Conservation (phyloP, 2,113 vertebrate genomes). For the Odobenus rosmarus region DNA sequence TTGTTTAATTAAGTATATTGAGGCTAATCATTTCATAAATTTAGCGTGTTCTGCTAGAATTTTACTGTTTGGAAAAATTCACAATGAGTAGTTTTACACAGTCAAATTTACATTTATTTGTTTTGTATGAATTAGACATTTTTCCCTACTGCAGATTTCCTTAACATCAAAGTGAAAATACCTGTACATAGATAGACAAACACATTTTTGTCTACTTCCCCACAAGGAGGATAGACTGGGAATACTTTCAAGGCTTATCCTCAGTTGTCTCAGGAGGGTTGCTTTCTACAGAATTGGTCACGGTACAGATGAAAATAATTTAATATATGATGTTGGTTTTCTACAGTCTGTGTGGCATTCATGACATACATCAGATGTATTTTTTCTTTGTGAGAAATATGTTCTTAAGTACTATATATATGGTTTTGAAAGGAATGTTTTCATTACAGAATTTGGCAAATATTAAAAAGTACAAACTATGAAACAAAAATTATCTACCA, state of each 20-base stretch:
- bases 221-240: background rate
- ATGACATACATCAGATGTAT: slow-evolving; percentile 69
- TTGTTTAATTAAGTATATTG: background rate
- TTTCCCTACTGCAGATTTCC: background rate
- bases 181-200: background rate
- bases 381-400: slow-evolving; percentile 50
- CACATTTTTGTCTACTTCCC: background rate
- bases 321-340: slow-evolving; percentile 63
- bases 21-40: background rate
- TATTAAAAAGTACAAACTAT: background rate
- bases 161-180: background rate
- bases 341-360: slow-evolving; percentile 52
- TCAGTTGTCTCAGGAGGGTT: slow-evolving; percentile 10
- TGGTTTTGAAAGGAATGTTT: background rate
- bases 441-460: background rate
- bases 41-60: background rate
- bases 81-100: background rate
- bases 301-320: slow-evolving; percentile 63
- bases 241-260: slow-evolving; percentile 26
- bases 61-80: background rate
- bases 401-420: slow-evolving; percentile 59
- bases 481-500: background rate
- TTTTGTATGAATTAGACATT: background rate
- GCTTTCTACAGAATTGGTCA: slow-evolving; percentile 55
- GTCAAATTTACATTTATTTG: background rate